These are phyloP conservation scores for Agrochola litura DNA, from an alignment of 2,888 invertebrate genomes.

Conservation along the genomic window DNA sequence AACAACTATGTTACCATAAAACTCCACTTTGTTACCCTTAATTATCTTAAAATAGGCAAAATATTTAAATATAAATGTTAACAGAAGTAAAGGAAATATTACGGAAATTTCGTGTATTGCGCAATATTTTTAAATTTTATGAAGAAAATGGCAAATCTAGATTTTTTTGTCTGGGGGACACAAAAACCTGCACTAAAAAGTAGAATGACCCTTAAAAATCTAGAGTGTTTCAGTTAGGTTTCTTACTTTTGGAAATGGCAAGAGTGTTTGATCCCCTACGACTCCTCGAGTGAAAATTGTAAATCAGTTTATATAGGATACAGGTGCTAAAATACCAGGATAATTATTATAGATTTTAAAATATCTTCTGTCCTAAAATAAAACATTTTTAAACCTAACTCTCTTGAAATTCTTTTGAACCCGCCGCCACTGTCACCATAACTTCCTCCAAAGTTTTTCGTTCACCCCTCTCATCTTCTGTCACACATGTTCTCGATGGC, in stretches of 20 bases:
- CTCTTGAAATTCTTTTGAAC: background rate
- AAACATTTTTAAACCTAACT: background rate
- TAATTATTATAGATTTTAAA: background rate
- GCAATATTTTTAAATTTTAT: too few relatives aligned
- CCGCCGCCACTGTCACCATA: background rate
- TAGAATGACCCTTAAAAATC: too few relatives aligned
- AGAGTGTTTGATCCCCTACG: background rate
- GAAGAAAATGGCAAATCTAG: too few relatives aligned
- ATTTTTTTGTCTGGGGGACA: too few relatives aligned
- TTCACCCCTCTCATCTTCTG: conserved; percentile 32
- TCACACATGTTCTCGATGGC: conserved; percentile 49
- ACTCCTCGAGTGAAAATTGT: background rate
- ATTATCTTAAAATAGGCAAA: too few relatives aligned
- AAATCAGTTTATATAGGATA: background rate
- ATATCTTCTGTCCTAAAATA: background rate
- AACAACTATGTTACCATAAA: too few relatives aligned
- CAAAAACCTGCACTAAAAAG: too few relatives aligned
- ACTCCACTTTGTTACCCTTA: too few relatives aligned
- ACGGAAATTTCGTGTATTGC: too few relatives aligned
- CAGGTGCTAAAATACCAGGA: background rate
- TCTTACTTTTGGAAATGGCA: background rate
- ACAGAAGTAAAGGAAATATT: too few relatives aligned
- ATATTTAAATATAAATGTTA: too few relatives aligned
- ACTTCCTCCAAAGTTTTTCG: conserved; percentile 4
- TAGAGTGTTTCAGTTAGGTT: background rate